These are phyloP conservation scores for Dendrocincla tyrannina DNA, from an alignment of 2,797 vertebrate genomes.

Conservation along the genomic window DNA sequence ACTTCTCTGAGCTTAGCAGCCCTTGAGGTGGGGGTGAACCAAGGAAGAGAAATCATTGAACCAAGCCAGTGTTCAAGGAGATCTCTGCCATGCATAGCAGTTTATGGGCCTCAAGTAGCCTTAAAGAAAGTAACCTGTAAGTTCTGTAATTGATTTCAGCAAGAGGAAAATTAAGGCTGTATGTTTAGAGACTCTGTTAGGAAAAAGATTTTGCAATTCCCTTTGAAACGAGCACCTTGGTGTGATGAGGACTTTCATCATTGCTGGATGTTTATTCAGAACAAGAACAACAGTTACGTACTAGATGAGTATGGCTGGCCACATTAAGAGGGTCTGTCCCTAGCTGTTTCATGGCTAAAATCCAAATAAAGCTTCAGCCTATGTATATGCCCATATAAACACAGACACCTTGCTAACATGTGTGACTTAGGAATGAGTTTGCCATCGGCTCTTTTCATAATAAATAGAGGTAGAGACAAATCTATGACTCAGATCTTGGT, in stretches of 20 bases:
- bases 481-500: neutral
- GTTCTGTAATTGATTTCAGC: neutral
- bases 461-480: neutral
- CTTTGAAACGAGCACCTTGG: neutral
- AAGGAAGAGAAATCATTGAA: constrained; percentile 22
- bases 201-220: neutral
- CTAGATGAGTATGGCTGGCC: neutral
- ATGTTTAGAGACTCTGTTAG: neutral
- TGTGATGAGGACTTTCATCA: neutral
- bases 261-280: constrained; percentile 24
- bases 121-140: neutral
- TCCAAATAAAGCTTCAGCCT: constrained; percentile 36
- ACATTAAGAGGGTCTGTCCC: neutral
- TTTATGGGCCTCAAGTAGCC: neutral
- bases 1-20: constrained; percentile 16
- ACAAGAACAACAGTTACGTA: neutral
- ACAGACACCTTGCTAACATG: constrained; percentile 28
- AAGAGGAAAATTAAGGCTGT: neutral
- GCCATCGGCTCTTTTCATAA: neutral
- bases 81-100: neutral
- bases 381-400: constrained; percentile 23
- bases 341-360: constrained; percentile 10
- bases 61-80: neutral
- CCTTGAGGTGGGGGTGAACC: neutral
- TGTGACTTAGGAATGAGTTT: neutral